phyloP scores from a whole-genome alignment of 2,888 invertebrate genomes.

The Salpingus planirostris region DNA sequence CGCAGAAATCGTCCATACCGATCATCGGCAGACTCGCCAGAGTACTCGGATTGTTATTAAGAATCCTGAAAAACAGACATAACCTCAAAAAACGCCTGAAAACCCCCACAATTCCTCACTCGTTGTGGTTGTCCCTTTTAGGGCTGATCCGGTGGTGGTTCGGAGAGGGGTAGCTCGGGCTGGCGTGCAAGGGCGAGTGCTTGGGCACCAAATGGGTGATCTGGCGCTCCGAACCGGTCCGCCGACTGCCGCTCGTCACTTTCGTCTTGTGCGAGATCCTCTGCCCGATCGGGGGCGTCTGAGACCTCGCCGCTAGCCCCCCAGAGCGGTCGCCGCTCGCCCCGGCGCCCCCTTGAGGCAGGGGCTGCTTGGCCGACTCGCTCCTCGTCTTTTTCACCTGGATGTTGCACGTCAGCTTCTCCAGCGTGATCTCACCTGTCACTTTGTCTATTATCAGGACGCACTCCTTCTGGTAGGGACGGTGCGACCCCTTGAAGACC shows the following conservation, averaged over 20 bases:
- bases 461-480: slow-evolving; percentile 89
- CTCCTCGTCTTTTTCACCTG: slow-evolving; percentile 87
- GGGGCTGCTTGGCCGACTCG: slow-evolving; percentile 34
- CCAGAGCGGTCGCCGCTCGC: neutral
- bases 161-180: slow-evolving; percentile 42
- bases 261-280: slow-evolving; percentile 39
- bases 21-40: slow-evolving; percentile 66
- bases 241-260: slow-evolving; percentile 34
- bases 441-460: slow-evolving; percentile 86
- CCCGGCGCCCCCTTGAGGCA: slow-evolving; percentile 32
- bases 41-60: slow-evolving; percentile 52
- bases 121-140: slow-evolving; percentile 32
- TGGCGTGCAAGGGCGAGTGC: slow-evolving; percentile 52
- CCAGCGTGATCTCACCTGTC: slow-evolving; percentile 89
- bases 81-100: slow-evolving; percentile 6
- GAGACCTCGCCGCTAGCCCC: slow-evolving; percentile 22
- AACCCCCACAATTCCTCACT: too few relatives aligned
- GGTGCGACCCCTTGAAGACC: slow-evolving; percentile 89
- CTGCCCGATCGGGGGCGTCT: slow-evolving; percentile 36
- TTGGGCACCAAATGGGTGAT: slow-evolving; percentile 46
- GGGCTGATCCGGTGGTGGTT: slow-evolving; percentile 34
- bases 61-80: neutral
- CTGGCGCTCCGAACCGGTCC: slow-evolving; percentile 34
- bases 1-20: slow-evolving; percentile 53
- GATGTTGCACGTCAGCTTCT: slow-evolving; percentile 84